Conservation (phyloP, 2,888 invertebrate genomes). For the Phytoseiulus persimilis region DNA sequence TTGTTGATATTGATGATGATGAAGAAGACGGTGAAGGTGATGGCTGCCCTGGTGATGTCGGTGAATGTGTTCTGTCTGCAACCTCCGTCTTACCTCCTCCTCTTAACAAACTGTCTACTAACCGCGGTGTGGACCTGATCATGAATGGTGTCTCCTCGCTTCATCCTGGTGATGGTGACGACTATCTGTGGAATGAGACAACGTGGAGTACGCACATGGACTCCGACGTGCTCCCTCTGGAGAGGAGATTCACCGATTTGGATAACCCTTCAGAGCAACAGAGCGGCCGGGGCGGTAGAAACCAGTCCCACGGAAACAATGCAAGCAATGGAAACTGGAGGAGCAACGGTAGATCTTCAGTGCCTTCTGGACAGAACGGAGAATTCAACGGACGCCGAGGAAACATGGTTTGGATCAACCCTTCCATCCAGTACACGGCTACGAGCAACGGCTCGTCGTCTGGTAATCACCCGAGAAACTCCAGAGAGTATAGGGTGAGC, state of each 20-base stretch:
- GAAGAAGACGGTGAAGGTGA: neutral
- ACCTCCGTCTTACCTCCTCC: neutral
- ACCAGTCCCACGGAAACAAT: constrained; percentile 17
- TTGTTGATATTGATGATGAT: neutral
- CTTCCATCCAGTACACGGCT: constrained; percentile 15
- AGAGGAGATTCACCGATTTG: constrained; percentile 18
- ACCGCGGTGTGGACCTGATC: neutral
- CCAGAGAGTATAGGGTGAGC: constrained; percentile 36
- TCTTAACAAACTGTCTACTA: neutral
- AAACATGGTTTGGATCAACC: constrained; percentile 33
- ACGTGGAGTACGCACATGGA: neutral
- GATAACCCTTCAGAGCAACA: constrained; percentile 30
- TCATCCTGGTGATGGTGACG: neutral
- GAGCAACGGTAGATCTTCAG: neutral
- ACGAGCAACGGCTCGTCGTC: constrained; percentile 15
- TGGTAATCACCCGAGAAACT: neutral
- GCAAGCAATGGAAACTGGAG: constrained; percentile 37
- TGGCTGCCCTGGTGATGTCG: neutral
- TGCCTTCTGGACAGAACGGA: constrained; percentile 15
- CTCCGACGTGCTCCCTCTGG: neutral
- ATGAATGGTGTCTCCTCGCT: neutral
- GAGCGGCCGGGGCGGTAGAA: neutral
- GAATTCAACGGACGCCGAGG: constrained; percentile 20
- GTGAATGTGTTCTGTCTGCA: neutral
- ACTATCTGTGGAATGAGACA: neutral